Base-by-base conservation (phyloP, 35 echinoderm and acorn worm species). In the Ptychodera flava region DNA sequence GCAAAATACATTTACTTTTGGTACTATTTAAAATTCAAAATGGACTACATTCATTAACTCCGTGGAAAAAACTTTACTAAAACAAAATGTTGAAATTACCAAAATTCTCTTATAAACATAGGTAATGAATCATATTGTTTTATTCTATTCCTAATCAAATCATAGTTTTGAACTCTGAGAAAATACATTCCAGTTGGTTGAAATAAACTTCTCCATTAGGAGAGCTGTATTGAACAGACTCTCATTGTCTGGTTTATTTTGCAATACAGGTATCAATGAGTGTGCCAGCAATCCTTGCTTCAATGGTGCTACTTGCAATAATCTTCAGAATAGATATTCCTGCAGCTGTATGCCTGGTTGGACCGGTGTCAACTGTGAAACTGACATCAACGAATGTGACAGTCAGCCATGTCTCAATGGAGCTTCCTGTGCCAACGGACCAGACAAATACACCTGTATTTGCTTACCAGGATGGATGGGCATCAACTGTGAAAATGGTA, bases 221-320 rank as follows among this genome's bases (percentile, higher is more conserved):
- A n/a, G n/a, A n/a, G n/a, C n/a, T n/a, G n/a, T n/a, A n/a, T n/a
- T n/a, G n/a, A n/a, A n/a, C n/a, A n/a, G n/a, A n/a, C n/a, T n/a
- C n/a, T n/a, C n/a, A n/a, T n/a, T n/a, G n/a, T n/a, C n/a, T n/a
- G 80, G 80, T 1, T 31, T 34, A 33, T 32, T 81, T 32, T 81
- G 80, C 35, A 1, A 81, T 27, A 84, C 6, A 31, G 76, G 83
- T 34, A 84, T 32, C 29, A 36, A 89, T 34, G 88, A 89, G 30
- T 81, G 80, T 81, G 1, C 28, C 1, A 81, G 80, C 28, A 1
- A 0, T 1, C 83, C 88, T 10, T 93, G 92, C 36, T 75, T 87
- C 0, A 85, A 93, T 33, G 36, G 28, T 83, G 85, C 78, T 16
- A 90, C 85, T 0, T 94, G 92, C 33, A 76, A 78, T 31, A 78